Evolutionary conservation across 2,113 vertebrate genomes (phyloP).

Genomic region (Danionella cerebrum): DNA sequence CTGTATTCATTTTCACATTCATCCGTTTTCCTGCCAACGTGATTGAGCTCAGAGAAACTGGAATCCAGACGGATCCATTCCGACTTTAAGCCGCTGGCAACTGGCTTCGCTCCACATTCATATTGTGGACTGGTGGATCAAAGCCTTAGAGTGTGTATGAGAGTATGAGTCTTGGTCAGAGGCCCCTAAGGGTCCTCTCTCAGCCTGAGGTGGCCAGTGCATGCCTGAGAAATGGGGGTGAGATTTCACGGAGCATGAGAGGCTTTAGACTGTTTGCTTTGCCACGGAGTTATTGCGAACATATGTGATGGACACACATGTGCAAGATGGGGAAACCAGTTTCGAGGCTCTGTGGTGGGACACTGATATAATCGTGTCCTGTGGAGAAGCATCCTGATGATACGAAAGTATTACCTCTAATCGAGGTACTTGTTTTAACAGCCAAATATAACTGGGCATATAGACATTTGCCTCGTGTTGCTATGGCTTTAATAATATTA

Average conservation of each 20-base stretch:
- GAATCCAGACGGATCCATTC: constrained; percentile 14
- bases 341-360: background rate
- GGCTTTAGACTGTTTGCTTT: constrained; percentile 42
- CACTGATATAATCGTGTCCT: constrained; percentile 11
- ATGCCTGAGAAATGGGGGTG: constrained; percentile 33
- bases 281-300: constrained; percentile 41
- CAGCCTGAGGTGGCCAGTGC: constrained; percentile 36
- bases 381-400: background rate
- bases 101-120: constrained; percentile 16
- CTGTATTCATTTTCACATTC: background rate
- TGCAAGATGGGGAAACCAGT: background rate
- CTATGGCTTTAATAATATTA: constrained; percentile 15
- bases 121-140: constrained; percentile 18
- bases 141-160: constrained; percentile 22
- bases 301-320: constrained; percentile 32
- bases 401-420: background rate
- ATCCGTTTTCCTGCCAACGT: constrained; percentile 7
- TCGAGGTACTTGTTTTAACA: background rate
- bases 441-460: background rate
- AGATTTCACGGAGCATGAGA: constrained; percentile 36
- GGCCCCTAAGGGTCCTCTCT: constrained; percentile 23
- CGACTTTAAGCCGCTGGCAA: constrained; percentile 6
- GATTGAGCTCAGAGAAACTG: constrained; percentile 11
- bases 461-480: constrained; percentile 3
- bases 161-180: constrained; percentile 26